Base-by-base conservation (phyloP, 2,888 invertebrate genomes). In the Andrena trimmerana region DNA sequence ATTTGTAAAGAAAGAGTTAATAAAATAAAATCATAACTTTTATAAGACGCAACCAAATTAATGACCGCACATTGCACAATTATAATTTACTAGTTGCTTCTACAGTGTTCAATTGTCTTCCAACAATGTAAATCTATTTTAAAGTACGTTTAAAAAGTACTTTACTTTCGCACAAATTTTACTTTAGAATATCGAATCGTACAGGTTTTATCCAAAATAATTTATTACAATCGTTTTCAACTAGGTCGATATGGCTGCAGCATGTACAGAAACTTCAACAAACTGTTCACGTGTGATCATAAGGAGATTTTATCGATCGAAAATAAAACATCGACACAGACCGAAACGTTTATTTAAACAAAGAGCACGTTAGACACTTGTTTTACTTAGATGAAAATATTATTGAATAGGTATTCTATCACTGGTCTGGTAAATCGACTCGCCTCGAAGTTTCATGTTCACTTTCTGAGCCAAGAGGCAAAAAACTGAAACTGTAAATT, bases 241-340 rank as follows among this genome's bases (percentile, higher is more conserved):
- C 20, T 16, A 24, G 20, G 54, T 33, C 20, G 10, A 29, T n/a
- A 54, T n/a, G 24, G 16, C n/a, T 6, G n/a, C 16, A 29, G 59
- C 1, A 24, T 50, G 13, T 36, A 36, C 29, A 65, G 24, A 70
- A 59, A n/a, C 24, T 48, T 69, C 63, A 33, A 57, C 48, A 81
- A 81, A n/a, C 50, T 31, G 27, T 54, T 57, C 62, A 42, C 13
- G 16, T 5, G 48, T n/a, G 66, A 68, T 4, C 20, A 48, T 54
- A 66, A 20, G 27, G 33, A 57, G 62, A 16, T 52, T 62, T 81
- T 54, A 36, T 57, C 66, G 81, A 73, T 73, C 60, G 66, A 54
- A 81, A 72, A 81, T 63, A 81, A 73, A 68, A 68, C 73, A 48
- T 50, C 62, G 81, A 5, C 24, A 57, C 33, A 29, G 50, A 10